phyloP scores from a whole-genome alignment of 2,113 vertebrate genomes.

The Phrynocephalus versicolor region DNA sequence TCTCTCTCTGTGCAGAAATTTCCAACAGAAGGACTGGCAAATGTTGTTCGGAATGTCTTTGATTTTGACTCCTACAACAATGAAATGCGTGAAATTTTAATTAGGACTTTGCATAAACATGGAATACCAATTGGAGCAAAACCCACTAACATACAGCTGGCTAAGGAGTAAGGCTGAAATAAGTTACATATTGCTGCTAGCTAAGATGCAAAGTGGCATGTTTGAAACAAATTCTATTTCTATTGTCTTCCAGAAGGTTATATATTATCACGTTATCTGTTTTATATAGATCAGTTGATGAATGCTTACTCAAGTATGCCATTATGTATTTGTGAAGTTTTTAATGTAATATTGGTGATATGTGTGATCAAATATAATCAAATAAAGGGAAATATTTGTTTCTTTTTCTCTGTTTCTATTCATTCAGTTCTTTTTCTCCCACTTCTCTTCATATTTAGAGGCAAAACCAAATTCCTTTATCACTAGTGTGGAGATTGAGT shows the following conservation, averaged over 20 bases:
- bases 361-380: conserved; percentile 67
- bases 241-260: conserved; percentile 40
- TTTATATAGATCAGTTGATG: neutral
- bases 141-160: conserved; percentile 86
- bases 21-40: conserved; percentile 91
- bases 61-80: conserved; percentile 98
- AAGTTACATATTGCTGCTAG: conserved; percentile 49
- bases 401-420: conserved; percentile 81
- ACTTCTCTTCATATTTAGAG: conserved; percentile 22
- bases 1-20: conserved; percentile 84
- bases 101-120: conserved; percentile 88
- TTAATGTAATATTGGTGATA: conserved; percentile 57
- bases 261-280: conserved; percentile 10
- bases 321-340: conserved; percentile 49
- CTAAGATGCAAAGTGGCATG: conserved; percentile 47
- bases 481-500: neutral
- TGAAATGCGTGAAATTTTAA: conserved; percentile 88
- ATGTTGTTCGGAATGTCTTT: conserved; percentile 93
- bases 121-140: conserved; percentile 96
- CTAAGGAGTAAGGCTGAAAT: conserved; percentile 94
- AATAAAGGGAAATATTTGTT: conserved; percentile 99
- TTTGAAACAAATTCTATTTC: conserved; percentile 42
- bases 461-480: neutral
- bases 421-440: conserved; percentile 56
- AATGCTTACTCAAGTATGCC: neutral